phyloP scores from a whole-genome alignment of 2,888 invertebrate genomes.

The Agrypnus murinus region DNA sequence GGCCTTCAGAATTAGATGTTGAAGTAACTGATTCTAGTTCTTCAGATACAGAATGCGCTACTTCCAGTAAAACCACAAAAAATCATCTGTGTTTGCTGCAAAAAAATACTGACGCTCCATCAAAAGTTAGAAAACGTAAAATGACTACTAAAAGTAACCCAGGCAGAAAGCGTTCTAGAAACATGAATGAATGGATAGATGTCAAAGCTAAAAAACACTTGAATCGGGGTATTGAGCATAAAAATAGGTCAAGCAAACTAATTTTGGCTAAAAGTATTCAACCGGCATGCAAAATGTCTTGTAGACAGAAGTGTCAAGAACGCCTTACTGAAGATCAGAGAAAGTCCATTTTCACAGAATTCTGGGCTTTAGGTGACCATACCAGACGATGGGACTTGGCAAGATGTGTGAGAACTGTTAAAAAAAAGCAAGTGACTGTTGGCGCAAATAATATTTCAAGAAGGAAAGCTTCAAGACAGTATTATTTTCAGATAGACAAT shows the following conservation, averaged over 20 bases:
- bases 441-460: background rate
- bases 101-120: conserved; percentile 10
- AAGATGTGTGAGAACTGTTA: conserved; percentile 8
- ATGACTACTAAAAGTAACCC: conserved; percentile 15
- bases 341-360: conserved; percentile 12
- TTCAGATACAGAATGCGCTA: background rate
- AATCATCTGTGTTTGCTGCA: background rate
- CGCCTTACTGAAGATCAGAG: conserved; percentile 10
- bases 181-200: conserved; percentile 13
- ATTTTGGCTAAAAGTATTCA: conserved; percentile 12
- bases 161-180: conserved; percentile 14
- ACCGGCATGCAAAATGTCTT: conserved; percentile 11
- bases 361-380: conserved; percentile 18
- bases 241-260: conserved; percentile 16
- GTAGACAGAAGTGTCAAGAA: conserved; percentile 22
- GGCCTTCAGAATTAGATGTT: conserved; percentile 16
- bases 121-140: conserved; percentile 19
- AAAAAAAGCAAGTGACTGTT: too few relatives aligned
- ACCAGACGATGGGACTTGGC: conserved; percentile 9
- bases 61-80: conserved; percentile 6
- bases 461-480: background rate
- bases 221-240: conserved; percentile 20
- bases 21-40: background rate
- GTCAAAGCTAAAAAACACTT: conserved; percentile 14
- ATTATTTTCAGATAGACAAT: conserved; percentile 4